A percentile compares a stretch with the other conserved stretches of the same genome.
phyloP scores from a whole-genome alignment of 2,113 vertebrate species.

The Ardeotis arabs region DNA sequence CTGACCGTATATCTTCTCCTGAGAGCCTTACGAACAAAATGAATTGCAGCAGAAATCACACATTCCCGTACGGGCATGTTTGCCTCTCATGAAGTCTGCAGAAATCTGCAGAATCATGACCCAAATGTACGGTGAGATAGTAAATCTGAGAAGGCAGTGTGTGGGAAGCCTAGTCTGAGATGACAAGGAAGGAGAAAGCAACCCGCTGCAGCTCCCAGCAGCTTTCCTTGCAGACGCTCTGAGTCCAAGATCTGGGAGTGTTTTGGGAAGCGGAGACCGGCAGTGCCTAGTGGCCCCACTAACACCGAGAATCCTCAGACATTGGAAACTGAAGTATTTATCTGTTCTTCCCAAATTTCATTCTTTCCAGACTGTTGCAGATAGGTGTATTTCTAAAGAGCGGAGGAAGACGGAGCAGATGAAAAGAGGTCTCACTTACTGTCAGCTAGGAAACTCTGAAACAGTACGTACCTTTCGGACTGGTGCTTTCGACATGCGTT shows the following conservation, averaged over 20 bases:
- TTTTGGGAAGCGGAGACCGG: background rate
- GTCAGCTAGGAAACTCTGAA: background rate
- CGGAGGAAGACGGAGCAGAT: background rate
- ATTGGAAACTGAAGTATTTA: background rate
- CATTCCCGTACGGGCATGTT: background rate
- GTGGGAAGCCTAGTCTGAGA: background rate
- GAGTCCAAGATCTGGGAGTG: background rate
- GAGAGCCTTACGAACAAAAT: background rate
- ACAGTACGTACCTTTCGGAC: fast-evolving
- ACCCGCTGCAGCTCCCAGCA: background rate
- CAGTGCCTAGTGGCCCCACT: background rate
- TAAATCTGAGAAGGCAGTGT: background rate
- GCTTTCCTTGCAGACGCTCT: background rate
- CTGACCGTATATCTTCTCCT: background rate
- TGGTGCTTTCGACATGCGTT: background rate
- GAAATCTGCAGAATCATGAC: background rate
- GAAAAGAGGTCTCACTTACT: background rate
- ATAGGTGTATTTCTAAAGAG: background rate
- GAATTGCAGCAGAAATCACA: background rate
- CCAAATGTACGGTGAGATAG: background rate
- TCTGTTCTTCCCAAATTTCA: background rate
- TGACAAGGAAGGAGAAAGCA: background rate
- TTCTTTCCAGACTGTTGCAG: background rate
- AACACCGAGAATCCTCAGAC: background rate
- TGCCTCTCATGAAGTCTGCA: background rate